Evolutionary conservation across 2,888 invertebrate species (phyloP).

Genomic region (Nyleta sp.): DNA sequence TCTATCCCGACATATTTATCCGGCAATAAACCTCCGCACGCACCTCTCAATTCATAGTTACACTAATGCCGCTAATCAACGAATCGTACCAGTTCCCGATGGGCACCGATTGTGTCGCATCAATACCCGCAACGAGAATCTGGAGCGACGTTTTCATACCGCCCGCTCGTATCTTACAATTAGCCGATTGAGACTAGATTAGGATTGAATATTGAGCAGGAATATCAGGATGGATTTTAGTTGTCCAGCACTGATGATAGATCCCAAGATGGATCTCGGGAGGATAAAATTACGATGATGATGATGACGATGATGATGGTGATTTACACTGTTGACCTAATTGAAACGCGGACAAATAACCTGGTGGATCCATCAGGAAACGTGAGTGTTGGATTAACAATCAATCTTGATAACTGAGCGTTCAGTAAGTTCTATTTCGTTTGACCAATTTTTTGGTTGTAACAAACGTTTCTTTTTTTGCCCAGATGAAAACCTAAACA

Average conservation of each 20-base stretch:
- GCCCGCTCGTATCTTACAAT: conserved; percentile 54
- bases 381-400: background rate
- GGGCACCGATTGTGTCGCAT: conserved; percentile 44
- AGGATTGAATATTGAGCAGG: conserved; percentile 57
- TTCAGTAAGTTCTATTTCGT: no score
- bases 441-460: no score
- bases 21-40: conserved; percentile 33
- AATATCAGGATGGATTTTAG: conserved; percentile 34
- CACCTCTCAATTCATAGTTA: conserved; percentile 53
- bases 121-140: conserved; percentile 42
- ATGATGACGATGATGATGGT: conserved; percentile 30
- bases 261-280: conserved; percentile 37
- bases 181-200: conserved; percentile 57
- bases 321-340: conserved; percentile 31
- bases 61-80: conserved; percentile 54
- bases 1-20: conserved; percentile 39
- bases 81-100: conserved; percentile 51
- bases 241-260: conserved; percentile 27
- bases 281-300: conserved; percentile 45
- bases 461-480: no score
- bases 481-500: no score
- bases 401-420: no score
- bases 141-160: conserved; percentile 50
- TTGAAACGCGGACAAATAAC: background rate
- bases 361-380: background rate